Percentiles rank a stretch among this genome's conserved stretches.
Evolutionary conservation across 2,888 invertebrate species (phyloP).

Genomic region (Carterocephalus palaemon): DNA sequence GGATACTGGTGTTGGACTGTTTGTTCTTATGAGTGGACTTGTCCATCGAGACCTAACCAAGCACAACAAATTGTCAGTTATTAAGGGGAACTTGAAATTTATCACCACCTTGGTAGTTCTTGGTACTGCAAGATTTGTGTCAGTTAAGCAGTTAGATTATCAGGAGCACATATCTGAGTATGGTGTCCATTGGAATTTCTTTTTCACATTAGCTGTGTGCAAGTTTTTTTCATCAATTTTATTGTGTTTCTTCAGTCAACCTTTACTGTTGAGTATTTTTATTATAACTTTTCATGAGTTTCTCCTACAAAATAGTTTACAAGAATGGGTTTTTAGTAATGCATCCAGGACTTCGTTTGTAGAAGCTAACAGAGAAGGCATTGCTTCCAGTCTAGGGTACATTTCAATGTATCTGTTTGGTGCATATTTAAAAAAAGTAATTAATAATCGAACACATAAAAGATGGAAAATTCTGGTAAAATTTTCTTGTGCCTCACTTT

Average conservation of each 20-base stretch:
- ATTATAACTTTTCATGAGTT: constrained; percentile 83
- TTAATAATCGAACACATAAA: constrained; percentile 55
- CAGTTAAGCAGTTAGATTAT: constrained; percentile 84
- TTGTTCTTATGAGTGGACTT: constrained; percentile 88
- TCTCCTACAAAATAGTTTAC: constrained; percentile 80
- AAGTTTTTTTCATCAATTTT: constrained; percentile 85
- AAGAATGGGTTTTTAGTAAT: constrained; percentile 83
- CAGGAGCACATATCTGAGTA: constrained; percentile 95
- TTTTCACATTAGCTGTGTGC: constrained; percentile 92
- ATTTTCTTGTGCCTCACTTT: constrained; percentile 38
- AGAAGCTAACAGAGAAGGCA: constrained; percentile 94
- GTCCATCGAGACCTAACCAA: constrained; percentile 75
- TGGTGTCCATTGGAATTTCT: constrained; percentile 99
- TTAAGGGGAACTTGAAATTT: constrained; percentile 58
- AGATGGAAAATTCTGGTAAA: constrained; percentile 38
- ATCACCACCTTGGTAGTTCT: constrained; percentile 68
- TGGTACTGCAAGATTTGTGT: constrained; percentile 81
- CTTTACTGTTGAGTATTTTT: constrained; percentile 76
- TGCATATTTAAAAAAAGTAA: constrained; percentile 79
- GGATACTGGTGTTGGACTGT: constrained; percentile 97
- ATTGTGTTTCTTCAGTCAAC: constrained; percentile 72
- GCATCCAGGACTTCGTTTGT: constrained; percentile 80
- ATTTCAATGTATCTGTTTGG: constrained; percentile 89
- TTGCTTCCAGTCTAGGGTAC: constrained; percentile 91
- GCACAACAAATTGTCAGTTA: constrained; percentile 44